phyloP scores from a whole-genome alignment of 2,888 invertebrate genomes.

The Sipunculus nudus region DNA sequence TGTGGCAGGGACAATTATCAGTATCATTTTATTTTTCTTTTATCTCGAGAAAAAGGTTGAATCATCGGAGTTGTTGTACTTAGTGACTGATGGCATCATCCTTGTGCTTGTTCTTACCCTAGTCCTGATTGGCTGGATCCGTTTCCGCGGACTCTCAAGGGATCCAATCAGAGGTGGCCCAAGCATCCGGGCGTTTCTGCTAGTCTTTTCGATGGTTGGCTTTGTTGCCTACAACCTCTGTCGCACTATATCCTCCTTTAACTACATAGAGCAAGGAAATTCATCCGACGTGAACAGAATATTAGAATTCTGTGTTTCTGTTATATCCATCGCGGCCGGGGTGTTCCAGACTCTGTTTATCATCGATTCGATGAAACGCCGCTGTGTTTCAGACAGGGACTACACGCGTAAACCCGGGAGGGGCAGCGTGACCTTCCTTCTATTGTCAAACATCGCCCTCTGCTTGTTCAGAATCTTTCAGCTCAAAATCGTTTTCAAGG shows the following conservation, averaged over 20 bases:
- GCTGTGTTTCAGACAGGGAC: not conserved
- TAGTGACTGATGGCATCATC: slow-evolving; percentile 15
- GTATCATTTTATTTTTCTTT: slow-evolving; percentile 19
- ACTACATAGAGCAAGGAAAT: not conserved
- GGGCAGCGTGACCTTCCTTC: slow-evolving; percentile 69
- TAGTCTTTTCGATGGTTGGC: slow-evolving; percentile 14
- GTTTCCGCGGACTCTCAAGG: slow-evolving; percentile 4
- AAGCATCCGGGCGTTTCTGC: not conserved
- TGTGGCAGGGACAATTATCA: slow-evolving; percentile 12
- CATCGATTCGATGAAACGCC: slow-evolving; percentile 15
- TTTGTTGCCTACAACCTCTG: too few species aligned
- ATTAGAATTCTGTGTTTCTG: not conserved
- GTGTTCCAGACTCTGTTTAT: slow-evolving; percentile 22
- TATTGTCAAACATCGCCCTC: slow-evolving; percentile 72
- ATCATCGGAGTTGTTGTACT: slow-evolving; percentile 12
- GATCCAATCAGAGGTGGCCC: slow-evolving; percentile 2
- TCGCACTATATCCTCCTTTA: too few species aligned
- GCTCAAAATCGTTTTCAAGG: slow-evolving; percentile 11
- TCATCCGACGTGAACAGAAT: not conserved
- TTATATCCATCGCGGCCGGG: not conserved
- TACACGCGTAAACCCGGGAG: slow-evolving; percentile 23
- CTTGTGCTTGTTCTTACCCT: slow-evolving; percentile 8
- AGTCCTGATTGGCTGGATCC: slow-evolving; percentile 10
- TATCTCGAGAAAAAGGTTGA: not conserved
- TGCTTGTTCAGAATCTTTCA: slow-evolving; percentile 69